Conservation (phyloP, 2,888 invertebrate genomes). For the Salticus scenicus region DNA sequence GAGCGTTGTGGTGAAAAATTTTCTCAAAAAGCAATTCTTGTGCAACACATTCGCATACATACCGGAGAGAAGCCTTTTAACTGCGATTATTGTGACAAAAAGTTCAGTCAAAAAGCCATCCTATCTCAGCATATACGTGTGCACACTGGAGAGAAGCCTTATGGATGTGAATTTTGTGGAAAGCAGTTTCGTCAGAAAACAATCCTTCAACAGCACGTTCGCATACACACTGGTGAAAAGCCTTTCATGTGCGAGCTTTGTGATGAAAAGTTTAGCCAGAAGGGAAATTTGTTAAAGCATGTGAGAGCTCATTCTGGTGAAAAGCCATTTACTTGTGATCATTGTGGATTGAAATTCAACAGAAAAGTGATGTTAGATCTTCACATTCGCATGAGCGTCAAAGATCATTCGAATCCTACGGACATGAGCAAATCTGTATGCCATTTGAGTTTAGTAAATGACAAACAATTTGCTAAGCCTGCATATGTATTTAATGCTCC, state of each 20-base stretch:
- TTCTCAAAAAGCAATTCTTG: constrained; percentile 60
- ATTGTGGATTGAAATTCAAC: constrained; percentile 61
- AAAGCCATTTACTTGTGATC: constrained; percentile 61
- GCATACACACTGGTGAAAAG: constrained; percentile 67
- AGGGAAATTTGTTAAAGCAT: constrained; percentile 60
- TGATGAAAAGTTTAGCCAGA: constrained; percentile 60
- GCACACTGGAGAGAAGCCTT: constrained; percentile 64
- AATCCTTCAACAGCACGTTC: constrained; percentile 58
- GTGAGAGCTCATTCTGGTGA: constrained; percentile 65
- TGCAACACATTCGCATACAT: constrained; percentile 59
- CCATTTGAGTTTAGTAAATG: constrained; percentile 42
- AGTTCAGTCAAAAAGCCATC: constrained; percentile 61
- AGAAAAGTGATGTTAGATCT: constrained; percentile 63
- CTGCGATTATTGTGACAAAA: constrained; percentile 62
- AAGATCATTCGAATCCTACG: constrained; percentile 31
- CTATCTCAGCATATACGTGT: constrained; percentile 59
- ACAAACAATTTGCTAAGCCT: constrained; percentile 20
- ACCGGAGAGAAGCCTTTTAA: constrained; percentile 67
- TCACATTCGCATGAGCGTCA: constrained; percentile 57
- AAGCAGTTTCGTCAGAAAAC: constrained; percentile 61
- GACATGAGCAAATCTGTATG: constrained; percentile 50
- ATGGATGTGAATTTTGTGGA: constrained; percentile 55
- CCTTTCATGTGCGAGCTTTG: constrained; percentile 64
- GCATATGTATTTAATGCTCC: constrained; percentile 50
- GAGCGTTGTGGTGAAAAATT: constrained; percentile 73